Conservation (phyloP, 2,888 invertebrate species). For the Smittia aterrima region DNA sequence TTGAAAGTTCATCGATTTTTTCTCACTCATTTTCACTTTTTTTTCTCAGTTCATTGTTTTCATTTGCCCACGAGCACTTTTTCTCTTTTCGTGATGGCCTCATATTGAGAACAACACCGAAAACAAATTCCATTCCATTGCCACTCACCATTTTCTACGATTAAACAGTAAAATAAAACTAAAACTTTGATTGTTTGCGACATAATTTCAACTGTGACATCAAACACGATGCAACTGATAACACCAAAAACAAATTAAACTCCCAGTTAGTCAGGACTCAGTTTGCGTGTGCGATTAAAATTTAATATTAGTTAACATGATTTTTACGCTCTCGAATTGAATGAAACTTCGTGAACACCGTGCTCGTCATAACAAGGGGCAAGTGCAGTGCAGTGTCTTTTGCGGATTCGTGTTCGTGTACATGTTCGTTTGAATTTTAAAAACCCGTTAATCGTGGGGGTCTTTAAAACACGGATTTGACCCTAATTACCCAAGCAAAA, state of each 20-base stretch:
- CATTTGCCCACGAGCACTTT: neutral
- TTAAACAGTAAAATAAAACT: constrained; percentile 3
- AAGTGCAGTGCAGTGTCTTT: no score
- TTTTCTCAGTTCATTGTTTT: neutral
- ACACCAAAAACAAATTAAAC: constrained; percentile 11
- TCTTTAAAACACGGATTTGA: no score
- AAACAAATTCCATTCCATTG: neutral
- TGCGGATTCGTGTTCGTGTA: no score
- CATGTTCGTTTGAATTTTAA: no score
- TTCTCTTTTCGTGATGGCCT: neutral
- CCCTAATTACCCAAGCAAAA: no score
- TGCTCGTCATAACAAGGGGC: no score
- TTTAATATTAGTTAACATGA: neutral
- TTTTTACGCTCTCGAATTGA: no score
- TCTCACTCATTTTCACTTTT: constrained; percentile 20
- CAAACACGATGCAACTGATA: constrained; percentile 2
- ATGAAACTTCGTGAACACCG: no score
- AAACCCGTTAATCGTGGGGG: no score
- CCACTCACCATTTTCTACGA: neutral
- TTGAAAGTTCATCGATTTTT: constrained; percentile 32
- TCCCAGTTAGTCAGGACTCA: neutral
- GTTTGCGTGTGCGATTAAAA: neutral
- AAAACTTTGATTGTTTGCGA: constrained; percentile 7
- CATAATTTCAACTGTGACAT: constrained; percentile 11
- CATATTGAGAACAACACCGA: neutral